phyloP scores from a whole-genome alignment of 2,113 vertebrate genomes.

The Polypterus senegalus region DNA sequence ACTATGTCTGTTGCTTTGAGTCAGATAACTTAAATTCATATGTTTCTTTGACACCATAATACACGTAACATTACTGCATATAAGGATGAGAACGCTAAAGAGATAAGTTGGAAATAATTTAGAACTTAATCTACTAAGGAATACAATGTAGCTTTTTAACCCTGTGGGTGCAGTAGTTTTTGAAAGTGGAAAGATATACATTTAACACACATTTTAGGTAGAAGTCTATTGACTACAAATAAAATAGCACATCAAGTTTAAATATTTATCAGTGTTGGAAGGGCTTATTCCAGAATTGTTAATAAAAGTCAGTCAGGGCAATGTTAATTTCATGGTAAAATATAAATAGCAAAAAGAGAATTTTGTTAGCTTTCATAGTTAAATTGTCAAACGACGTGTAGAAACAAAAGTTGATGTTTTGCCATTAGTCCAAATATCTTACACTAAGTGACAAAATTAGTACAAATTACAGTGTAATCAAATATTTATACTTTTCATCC shows the following conservation, averaged over 20 bases:
- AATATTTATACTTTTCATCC: conserved; percentile 62
- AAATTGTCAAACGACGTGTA: background rate
- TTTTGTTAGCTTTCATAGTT: conserved; percentile 1
- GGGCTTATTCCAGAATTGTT: conserved; percentile 37
- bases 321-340: conserved; percentile 21
- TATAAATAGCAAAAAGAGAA: background rate
- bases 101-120: conserved; percentile 31
- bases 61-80: conserved; percentile 17
- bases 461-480: conserved; percentile 71
- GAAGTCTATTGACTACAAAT: conserved; percentile 28
- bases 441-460: conserved; percentile 56
- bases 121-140: conserved; percentile 17
- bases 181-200: conserved; percentile 20
- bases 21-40: conserved; percentile 29
- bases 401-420: conserved; percentile 44
- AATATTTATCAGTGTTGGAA: conserved; percentile 33
- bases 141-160: conserved; percentile 12
- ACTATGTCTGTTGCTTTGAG: conserved; percentile 28
- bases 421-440: conserved; percentile 40
- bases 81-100: conserved; percentile 19
- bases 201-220: conserved; percentile 24
- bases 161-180: conserved; percentile 24
- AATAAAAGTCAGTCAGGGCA: conserved; percentile 23
- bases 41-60: conserved; percentile 25
- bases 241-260: conserved; percentile 31